Percentiles rank a stretch among this genome's conserved stretches.
phyloP scores from a whole-genome alignment of 2,113 vertebrate genomes.

The Misgurnus anguillicaudatus region DNA sequence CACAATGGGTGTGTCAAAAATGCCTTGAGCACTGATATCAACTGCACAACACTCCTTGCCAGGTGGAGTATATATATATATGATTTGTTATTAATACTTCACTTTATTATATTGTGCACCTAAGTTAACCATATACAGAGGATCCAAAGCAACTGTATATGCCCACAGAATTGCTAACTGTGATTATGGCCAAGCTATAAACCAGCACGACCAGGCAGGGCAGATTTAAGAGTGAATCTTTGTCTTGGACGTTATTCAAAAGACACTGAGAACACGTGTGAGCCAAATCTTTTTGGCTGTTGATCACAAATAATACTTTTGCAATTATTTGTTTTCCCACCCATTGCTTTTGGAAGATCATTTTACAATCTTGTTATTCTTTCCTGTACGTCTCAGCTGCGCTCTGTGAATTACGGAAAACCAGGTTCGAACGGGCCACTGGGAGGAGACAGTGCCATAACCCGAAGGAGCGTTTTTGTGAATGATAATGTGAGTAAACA shows the following conservation, averaged over 20 bases:
- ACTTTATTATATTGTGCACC: neutral
- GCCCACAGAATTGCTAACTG: conserved; percentile 23
- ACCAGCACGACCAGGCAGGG: conserved; percentile 59
- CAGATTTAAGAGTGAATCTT: conserved; percentile 46
- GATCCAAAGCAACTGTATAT: conserved; percentile 30
- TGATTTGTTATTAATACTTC: conserved; percentile 10
- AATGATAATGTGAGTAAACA: conserved; percentile 49
- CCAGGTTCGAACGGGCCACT: conserved; percentile 59
- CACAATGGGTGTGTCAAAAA: conserved; percentile 46
- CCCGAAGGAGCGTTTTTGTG: conserved; percentile 57
- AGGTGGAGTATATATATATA: neutral
- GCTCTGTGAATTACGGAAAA: conserved; percentile 58
- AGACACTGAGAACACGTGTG: conserved; percentile 55
- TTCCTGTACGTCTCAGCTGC: conserved; percentile 54
- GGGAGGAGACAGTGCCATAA: conserved; percentile 57
- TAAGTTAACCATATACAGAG: neutral
- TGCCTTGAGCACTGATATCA: conserved; percentile 26
- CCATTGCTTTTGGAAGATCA: conserved; percentile 52
- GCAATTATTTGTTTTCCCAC: conserved; percentile 62
- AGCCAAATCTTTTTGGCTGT: conserved; percentile 57
- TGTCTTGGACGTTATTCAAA: conserved; percentile 59
- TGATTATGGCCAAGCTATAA: conserved; percentile 13
- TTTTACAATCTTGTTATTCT: conserved; percentile 58
- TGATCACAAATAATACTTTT: conserved; percentile 63
- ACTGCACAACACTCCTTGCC: neutral